Evolutionary conservation across 2,888 invertebrate species (phyloP), one percentile per base, ranked within the genome.

Genomic region (Ditylenchus weischeri): DNA sequence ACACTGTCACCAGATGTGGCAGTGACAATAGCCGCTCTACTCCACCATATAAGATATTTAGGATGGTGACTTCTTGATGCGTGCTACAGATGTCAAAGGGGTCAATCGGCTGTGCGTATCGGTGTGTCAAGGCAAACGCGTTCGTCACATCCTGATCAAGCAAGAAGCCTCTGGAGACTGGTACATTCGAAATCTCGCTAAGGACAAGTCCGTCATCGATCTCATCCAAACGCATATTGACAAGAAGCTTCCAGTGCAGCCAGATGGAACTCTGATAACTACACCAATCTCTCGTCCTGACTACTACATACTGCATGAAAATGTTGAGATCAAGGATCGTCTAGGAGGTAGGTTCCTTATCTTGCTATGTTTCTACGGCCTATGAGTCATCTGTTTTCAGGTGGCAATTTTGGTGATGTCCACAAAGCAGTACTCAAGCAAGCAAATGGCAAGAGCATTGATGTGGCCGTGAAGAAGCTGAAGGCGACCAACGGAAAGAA

Each of bases 351-450:
- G 13, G 7, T 51, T 8, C 13, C 23, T 8, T 51, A 8, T n/a
- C n/a, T n/a, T n/a, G n/a, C n/a, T n/a, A n/a, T n/a, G n/a, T n/a
- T n/a, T n/a, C n/a, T n/a, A n/a, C n/a, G n/a, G n/a, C n/a, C 51
- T 51, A 8, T 23, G 51, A 51, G 6, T 51, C 23, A 23, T 23
- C 48, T 57, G 15, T 23, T 49, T 62, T 51, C 23, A 51, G 51
- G 69, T 47, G 70, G 70, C 8, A 69, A 68, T 15, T 70, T 70
- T 49, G 70, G 70, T 21, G 69, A 69, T 29, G 70, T 70, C 18
- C 62, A 70, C 57, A 23, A 23, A 15, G 70, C 69, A 0, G 50
- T 54, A 15, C 23, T 60, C 57, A 70, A 70, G 36, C 57, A 18
- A 29, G 48, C 29, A 19, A 54, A 69, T 38, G 66, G 63, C 8